phyloP scores from a whole-genome alignment of 2,888 invertebrate genomes.

The Tenthredo notha region DNA sequence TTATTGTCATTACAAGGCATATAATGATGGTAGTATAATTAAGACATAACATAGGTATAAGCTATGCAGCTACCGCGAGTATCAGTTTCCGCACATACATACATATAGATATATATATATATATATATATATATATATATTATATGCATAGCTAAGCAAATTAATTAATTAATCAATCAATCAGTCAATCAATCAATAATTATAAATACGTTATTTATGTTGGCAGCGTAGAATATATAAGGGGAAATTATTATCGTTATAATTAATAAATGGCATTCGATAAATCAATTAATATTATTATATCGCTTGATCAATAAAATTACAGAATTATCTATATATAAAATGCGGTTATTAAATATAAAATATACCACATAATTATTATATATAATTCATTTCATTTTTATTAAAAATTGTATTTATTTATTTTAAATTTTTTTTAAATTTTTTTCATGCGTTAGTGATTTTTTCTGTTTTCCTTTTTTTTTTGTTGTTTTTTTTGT shows the following conservation, averaged over 20 bases:
- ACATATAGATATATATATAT: too few species aligned
- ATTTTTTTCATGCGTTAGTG: too few species aligned
- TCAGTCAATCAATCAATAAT: background rate
- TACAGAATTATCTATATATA: too few species aligned
- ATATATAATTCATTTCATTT: too few species aligned
- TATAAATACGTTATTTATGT: background rate
- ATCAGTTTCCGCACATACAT: background rate
- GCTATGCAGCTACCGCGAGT: background rate
- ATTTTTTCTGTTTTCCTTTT: too few species aligned
- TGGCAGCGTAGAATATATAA: background rate
- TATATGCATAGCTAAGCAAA: background rate
- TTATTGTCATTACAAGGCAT: conserved; percentile 40
- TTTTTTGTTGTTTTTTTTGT: too few species aligned
- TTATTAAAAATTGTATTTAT: too few species aligned
- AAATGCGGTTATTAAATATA: too few species aligned
- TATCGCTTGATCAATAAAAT: background rate
- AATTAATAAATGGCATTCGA: conserved; percentile 3
- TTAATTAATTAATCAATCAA: background rate
- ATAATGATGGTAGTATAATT: conserved; percentile 8
- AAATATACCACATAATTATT: too few species aligned
- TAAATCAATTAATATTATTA: background rate
- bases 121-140: background rate
- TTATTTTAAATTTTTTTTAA: too few species aligned
- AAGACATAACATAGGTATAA: background rate
- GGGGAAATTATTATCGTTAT: background rate